phyloP scores from a whole-genome alignment of 2,113 vertebrate species.

The Rhabdornis inornatus region DNA sequence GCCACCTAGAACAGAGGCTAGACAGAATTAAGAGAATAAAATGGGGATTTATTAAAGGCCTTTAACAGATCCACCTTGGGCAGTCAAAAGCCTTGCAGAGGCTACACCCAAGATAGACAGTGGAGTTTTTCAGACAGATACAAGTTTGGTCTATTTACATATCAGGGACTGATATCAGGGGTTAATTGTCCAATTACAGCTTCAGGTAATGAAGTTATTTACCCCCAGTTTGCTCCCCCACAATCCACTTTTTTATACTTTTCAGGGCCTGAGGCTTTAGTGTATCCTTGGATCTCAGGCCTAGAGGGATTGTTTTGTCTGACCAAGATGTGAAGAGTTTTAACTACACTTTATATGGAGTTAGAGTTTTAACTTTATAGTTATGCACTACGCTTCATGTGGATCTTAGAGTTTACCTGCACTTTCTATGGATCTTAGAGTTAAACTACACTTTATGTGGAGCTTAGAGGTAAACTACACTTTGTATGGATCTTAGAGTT shows the following conservation, averaged over 20 bases:
- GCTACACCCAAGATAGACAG: fast-evolving
- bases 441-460: too few species aligned
- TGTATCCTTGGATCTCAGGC: background rate
- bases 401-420: too few species aligned
- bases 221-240: background rate
- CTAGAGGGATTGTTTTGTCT: background rate
- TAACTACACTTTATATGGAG: too few species aligned
- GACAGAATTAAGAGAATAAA: background rate
- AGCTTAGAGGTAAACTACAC: too few species aligned
- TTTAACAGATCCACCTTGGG: background rate
- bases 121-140: background rate
- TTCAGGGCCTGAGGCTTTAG: background rate
- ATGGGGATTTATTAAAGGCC: background rate
- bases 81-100: background rate
- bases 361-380: too few species aligned
- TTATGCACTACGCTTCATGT: too few species aligned
- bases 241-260: background rate
- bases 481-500: too few species aligned
- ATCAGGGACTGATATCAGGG: too few species aligned
- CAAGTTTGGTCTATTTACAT: background rate
- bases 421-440: too few species aligned
- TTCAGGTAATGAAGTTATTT: background rate
- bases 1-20: background rate
- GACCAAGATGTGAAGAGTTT: background rate
- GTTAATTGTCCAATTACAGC: background rate